Conservation (phyloP, 2,888 invertebrate species). For the Limnephilus auricula region DNA sequence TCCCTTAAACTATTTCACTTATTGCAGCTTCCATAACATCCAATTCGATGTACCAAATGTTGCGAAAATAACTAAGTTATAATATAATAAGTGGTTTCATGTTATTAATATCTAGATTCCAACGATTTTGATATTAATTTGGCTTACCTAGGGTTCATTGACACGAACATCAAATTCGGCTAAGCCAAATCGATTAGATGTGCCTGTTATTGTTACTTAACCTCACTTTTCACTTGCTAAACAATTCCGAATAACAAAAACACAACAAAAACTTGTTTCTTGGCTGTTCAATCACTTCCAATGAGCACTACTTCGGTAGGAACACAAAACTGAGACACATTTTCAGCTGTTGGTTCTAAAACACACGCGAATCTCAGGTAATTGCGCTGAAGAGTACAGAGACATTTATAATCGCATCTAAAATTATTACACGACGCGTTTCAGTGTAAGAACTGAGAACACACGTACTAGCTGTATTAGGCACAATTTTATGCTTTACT, state of each 20-base stretch:
- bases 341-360: not conserved
- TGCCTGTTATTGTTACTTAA: not conserved
- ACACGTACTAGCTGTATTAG: not conserved
- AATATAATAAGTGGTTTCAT: not conserved
- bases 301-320: not conserved
- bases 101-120: not conserved
- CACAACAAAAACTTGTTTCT: not conserved
- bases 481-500: not conserved
- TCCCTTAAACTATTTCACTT: no score
- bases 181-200: not conserved
- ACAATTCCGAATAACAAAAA: not conserved
- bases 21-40: no score
- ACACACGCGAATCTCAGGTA: not conserved
- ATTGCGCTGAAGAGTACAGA: not conserved
- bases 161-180: not conserved
- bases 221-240: not conserved
- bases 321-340: not conserved
- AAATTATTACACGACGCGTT: not conserved
- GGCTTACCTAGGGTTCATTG: not conserved
- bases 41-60: no score
- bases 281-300: not conserved
- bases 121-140: not conserved
- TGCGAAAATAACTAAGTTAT: no score
- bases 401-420: not conserved
- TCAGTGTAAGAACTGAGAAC: not conserved